phyloP scores from a whole-genome alignment of 2,797 vertebrate species.

The Coluber constrictor region DNA sequence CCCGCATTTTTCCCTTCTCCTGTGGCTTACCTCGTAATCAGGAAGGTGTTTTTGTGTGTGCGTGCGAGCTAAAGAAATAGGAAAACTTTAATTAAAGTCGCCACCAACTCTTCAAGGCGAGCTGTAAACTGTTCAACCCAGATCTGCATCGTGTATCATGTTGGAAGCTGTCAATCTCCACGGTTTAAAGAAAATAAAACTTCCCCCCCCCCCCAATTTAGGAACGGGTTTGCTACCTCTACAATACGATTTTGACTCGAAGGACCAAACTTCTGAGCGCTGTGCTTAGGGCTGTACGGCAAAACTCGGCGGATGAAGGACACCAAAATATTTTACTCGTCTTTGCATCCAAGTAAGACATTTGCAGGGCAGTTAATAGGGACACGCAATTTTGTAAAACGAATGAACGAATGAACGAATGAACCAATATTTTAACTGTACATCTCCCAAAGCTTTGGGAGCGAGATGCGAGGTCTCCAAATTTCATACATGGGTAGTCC shows the following conservation, averaged over 20 bases:
- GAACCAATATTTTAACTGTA: too few species aligned
- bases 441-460: too few species aligned
- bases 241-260: slow-evolving; percentile 74
- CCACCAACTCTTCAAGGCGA: accelerated
- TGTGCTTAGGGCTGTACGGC: slow-evolving; percentile 53
- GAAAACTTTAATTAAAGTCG: background rate
- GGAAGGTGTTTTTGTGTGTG: background rate
- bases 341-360: slow-evolving; percentile 65
- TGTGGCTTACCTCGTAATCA: background rate
- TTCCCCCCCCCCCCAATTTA: slow-evolving; percentile 38
- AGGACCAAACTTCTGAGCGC: slow-evolving; percentile 58
- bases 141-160: background rate
- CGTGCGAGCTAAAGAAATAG: background rate
- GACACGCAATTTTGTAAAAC: background rate
- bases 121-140: background rate
- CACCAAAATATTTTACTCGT: slow-evolving; percentile 48
- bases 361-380: background rate
- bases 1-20: background rate
- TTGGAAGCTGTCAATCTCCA: too few species aligned
- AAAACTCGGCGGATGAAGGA: slow-evolving; percentile 27
- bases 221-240: slow-evolving; percentile 81
- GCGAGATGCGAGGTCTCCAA: too few species aligned
- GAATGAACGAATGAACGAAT: too few species aligned
- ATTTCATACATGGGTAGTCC: too few species aligned
- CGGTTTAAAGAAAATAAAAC: background rate